These are phyloP conservation scores for Neosalanx taihuensis DNA, from an alignment of 2,797 vertebrate species.

Conservation along the genomic window DNA sequence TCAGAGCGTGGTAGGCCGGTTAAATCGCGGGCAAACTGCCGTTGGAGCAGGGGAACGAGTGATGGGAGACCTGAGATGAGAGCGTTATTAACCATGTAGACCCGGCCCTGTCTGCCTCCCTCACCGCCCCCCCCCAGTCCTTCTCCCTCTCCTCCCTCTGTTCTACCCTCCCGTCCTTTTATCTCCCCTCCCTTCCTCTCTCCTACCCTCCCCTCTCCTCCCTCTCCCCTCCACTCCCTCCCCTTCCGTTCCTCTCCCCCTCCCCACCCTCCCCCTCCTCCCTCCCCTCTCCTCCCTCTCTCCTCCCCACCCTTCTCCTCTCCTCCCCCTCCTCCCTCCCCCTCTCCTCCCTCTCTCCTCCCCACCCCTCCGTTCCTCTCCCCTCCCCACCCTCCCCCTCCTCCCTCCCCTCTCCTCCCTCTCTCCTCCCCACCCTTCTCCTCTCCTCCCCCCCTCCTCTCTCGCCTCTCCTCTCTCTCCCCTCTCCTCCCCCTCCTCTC, in stretches of 20 bases:
- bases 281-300: conserved; percentile 6
- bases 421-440: background rate
- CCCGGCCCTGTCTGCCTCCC: conserved; percentile 32
- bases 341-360: too few relatives aligned
- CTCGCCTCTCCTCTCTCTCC: background rate
- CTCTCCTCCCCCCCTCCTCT: background rate
- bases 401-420: too few relatives aligned
- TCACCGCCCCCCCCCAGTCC: too few relatives aligned
- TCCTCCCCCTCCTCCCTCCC: too few relatives aligned
- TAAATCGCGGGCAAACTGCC: background rate
- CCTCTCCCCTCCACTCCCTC: background rate
- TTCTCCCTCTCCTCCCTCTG: too few relatives aligned
- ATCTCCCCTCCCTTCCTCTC: too few relatives aligned
- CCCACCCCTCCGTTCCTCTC: too few relatives aligned
- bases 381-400: too few relatives aligned
- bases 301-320: background rate
- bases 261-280: conserved; percentile 1
- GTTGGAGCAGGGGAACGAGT: background rate
- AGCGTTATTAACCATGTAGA: conserved; percentile 27
- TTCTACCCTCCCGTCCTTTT: too few relatives aligned
- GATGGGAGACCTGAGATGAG: background rate
- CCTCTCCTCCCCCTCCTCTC: too few relatives aligned
- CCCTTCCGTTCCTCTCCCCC: background rate
- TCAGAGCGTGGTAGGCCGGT: background rate
- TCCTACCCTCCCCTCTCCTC: background rate